Evolutionary conservation across 2,113 vertebrate genomes (phyloP), one percentile per base, ranked within the genome.

Genomic region (Sciurus niger): DNA sequence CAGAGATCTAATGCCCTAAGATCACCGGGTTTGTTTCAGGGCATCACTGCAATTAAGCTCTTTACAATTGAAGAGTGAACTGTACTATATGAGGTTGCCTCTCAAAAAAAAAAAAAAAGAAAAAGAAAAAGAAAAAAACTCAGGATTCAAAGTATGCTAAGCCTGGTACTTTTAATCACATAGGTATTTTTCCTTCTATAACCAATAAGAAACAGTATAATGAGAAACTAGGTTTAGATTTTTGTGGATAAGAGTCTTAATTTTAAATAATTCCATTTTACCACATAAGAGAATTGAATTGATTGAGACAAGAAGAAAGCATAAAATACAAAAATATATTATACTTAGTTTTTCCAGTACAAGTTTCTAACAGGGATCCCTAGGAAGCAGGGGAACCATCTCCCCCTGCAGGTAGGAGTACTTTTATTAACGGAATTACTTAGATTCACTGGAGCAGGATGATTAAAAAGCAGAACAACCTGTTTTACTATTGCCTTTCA

Each of bases 191-290:
- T 86, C 30, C 55, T 91, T 85, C 82, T 22, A 37, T 83, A 80
- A 89, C 78, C 18, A 91, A 94, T 22, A 88, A 83, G 40, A 85
- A 89, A 34, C 24, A 95, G 76, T 12, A 40, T 30, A 51, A 70
- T 76, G 46, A 95, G 32, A 80, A 83, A 76, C 1, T 37, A 11
- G 25, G 68, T 80, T 96, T 55, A 93, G 65, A 87, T 53, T 92
- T 95, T 58, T 90, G 1, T 90, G 34, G 37, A 37, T 63, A 46
- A 83, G 86, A 79, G 40, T 91, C 22, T n/a, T 79, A 63, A 93
- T 90, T 95, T 94, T 93, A 93, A 95, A 93, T 67, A 84, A 94
- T 80, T 93, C 18, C 25, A 6, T 78, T 80, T 92, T 73, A 88
- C 46, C 83, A 84, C 93, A 72, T 68, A 74, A 95, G 17, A 94